A percentile compares a stretch with the other conserved stretches of the same genome.
phyloP scores from a whole-genome alignment of 2,888 invertebrate species.

The Eupithecia tripunctaria region DNA sequence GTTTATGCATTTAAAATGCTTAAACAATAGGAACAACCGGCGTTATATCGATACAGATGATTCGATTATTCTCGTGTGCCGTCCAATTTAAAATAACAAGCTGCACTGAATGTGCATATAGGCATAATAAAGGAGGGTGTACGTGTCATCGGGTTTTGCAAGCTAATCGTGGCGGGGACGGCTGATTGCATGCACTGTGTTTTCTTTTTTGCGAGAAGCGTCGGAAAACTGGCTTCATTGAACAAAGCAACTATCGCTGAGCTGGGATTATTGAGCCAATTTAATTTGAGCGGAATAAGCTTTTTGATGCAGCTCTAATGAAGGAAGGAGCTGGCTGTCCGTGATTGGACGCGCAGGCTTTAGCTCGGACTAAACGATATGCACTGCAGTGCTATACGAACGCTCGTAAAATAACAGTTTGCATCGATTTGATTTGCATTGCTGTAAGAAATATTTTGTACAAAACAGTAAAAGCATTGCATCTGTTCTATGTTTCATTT shows the following conservation, averaged over 20 bases:
- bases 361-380: conserved; percentile 30
- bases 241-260: conserved; percentile 73
- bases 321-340: conserved; percentile 53
- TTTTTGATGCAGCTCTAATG: conserved; percentile 65
- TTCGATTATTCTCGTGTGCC: conserved; percentile 55
- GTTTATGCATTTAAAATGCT: conserved; percentile 31
- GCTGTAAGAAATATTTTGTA: neutral
- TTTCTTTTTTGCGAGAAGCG: conserved; percentile 62
- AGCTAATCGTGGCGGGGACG: conserved; percentile 72
- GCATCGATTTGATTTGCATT: neutral
- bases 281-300: conserved; percentile 71
- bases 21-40: conserved; percentile 43
- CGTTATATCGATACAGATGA: conserved; percentile 51
- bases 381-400: conserved; percentile 5
- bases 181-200: conserved; percentile 73
- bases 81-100: conserved; percentile 79
- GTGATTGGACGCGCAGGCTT: conserved; percentile 52
- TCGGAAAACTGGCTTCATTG: conserved; percentile 70
- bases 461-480: neutral
- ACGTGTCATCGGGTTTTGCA: conserved; percentile 72
- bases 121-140: conserved; percentile 65
- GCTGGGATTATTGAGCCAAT: conserved; percentile 75
- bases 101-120: conserved; percentile 60
- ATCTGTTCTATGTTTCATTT: too few relatives aligned
- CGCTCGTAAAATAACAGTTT: neutral